Conservation (phyloP, 1,140 invertebrate species). For the Drosophila pseudoananassae region DNA sequence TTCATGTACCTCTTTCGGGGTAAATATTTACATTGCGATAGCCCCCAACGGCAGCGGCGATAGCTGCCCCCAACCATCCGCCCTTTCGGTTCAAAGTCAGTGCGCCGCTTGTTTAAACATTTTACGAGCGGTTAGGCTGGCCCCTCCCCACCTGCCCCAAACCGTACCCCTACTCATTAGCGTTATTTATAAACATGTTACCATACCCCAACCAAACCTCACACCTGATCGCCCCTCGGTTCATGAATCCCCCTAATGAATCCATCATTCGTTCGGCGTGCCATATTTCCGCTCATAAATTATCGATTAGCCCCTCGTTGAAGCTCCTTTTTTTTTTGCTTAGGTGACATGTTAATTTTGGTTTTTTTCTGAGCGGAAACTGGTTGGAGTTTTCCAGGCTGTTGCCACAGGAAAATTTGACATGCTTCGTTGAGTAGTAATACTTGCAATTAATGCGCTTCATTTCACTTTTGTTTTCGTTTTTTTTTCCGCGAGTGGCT, state of each 20-base stretch:
- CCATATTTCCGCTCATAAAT: conserved; percentile 74
- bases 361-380: conserved; percentile 48
- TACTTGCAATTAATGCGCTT: conserved; percentile 64
- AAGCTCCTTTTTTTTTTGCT: conserved; percentile 16
- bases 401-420: conserved; percentile 36
- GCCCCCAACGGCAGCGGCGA: conserved; percentile 48
- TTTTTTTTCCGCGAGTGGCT: conserved; percentile 4
- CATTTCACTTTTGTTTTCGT: conserved; percentile 25
- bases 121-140: conserved; percentile 47
- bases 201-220: conserved; percentile 32
- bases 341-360: conserved; percentile 68
- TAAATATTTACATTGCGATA: conserved; percentile 76
- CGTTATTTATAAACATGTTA: conserved; percentile 78
- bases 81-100: conserved; percentile 58
- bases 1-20: conserved; percentile 61
- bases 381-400: conserved; percentile 46
- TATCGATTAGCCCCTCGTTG: conserved; percentile 67
- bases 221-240: conserved; percentile 12
- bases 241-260: conserved; percentile 10
- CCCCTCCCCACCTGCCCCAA: background rate
- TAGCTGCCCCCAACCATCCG: background rate
- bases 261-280: conserved; percentile 45
- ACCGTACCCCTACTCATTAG: conserved; percentile 53
- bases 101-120: conserved; percentile 71
- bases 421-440: conserved; percentile 51